Evolutionary conservation across 2,888 invertebrate species (phyloP), one percentile per base, ranked within the genome.

Genomic region (Mechanitis messenoides): DNA sequence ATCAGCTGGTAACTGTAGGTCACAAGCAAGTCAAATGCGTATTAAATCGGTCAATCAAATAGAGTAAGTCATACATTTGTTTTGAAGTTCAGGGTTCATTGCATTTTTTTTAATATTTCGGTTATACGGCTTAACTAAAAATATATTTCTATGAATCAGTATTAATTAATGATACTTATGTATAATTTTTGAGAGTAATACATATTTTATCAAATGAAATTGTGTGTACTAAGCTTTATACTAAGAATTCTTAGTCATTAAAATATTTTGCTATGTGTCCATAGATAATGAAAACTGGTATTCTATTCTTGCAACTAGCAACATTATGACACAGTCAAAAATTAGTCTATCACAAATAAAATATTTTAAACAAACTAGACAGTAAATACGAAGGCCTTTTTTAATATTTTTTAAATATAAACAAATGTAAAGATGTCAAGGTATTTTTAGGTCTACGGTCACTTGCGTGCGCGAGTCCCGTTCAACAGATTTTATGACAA

Each of bases 401-500:
- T 50, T 50, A 50, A 50, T 31, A 50, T 28, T 50, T 31, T 50
- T 11, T 28, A 7, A 62, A 58, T 59, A 63, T 65, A 66, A 60
- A 61, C 62, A 59, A 61, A 33, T 20, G 55, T 50, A 58, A 59
- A 28, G 38, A 45, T 56, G 65, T 60, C 54, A 62, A 45, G 55
- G 42, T 35, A 59, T 65, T 63, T 66, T 61, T 58, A 60, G 61
- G 55, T 65, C 61, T 47, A 61, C 54, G 42, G 54, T 64, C 60
- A 59, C 65, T 70, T 70, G 88, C 89, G 87, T 89, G 88, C 70
- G 72, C 67, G 69, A 74, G 67, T 74, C 81, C 82, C 86, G 77
- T 87, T 86, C 79, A 77, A 73, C 76, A 80, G 82, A 84, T 85
- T 87, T 87, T 88, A 88, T 87, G 87, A 87, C 81, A 62, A 55